These are phyloP conservation scores for Hemicentrotus pulcherrimus DNA, from an alignment of 35 echinoderm and acorn worm genomes.

Conservation along the genomic window DNA sequence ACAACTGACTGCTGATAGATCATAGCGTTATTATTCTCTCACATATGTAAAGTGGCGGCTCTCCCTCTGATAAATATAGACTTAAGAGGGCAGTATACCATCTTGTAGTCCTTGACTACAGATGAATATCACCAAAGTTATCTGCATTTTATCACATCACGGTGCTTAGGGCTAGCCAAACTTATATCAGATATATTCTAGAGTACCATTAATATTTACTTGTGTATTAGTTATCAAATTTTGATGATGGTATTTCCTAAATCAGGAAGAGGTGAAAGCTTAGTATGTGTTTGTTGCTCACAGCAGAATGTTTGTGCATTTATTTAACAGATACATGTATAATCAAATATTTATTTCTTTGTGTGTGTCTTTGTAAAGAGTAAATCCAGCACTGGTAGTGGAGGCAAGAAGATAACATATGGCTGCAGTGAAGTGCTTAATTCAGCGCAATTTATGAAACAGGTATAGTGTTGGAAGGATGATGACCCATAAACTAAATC, in stretches of 20 bases:
- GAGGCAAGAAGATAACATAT: constrained; percentile 78
- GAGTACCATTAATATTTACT: background rate
- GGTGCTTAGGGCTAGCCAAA: background rate
- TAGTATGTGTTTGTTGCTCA: background rate
- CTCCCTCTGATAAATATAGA: too few relatives aligned
- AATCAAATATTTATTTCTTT: background rate
- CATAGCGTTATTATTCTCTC: too few relatives aligned
- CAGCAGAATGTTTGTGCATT: background rate
- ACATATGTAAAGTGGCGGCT: too few relatives aligned
- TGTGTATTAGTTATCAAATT: background rate
- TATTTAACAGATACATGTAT: background rate
- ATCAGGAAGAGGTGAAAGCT: background rate
- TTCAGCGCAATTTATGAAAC: constrained; percentile 88
- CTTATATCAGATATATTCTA: background rate
- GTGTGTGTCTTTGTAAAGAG: constrained; percentile 21
- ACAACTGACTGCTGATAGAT: background rate
- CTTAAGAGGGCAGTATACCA: too few relatives aligned
- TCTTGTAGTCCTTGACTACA: too few relatives aligned
- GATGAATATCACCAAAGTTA: too few relatives aligned
- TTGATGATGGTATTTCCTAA: background rate
- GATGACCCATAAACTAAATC: too few relatives aligned
- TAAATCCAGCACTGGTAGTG: constrained; percentile 57
- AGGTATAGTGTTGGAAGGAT: constrained; percentile 79
- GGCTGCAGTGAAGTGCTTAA: constrained; percentile 96
- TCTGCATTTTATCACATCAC: too few relatives aligned